Percentiles rank a stretch among this genome's conserved stretches.
Conservation (phyloP, 2,888 invertebrate genomes). For the Hydroisotoma schaefferi region DNA sequence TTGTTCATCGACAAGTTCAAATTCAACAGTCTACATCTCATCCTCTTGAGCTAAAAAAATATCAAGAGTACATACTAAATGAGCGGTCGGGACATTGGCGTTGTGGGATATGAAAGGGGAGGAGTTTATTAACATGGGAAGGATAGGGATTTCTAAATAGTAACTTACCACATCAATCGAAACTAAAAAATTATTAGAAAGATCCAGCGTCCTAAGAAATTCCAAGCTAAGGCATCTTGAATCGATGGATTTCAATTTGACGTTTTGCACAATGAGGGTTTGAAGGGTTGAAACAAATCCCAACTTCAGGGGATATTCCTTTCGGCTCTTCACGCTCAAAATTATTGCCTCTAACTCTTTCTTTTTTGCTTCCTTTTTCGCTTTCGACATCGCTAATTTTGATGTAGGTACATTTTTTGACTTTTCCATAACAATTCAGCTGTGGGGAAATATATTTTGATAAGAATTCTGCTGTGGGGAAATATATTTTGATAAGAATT, state of each 20-base stretch:
- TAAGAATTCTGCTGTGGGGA: too few relatives aligned
- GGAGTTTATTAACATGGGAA: too few relatives aligned
- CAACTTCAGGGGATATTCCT: background rate
- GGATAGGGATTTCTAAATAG: too few relatives aligned
- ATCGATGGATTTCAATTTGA: background rate
- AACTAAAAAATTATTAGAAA: constrained; percentile 19
- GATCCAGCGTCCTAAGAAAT: constrained; percentile 8
- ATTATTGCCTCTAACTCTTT: too few relatives aligned
- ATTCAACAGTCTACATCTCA: constrained; percentile 5
- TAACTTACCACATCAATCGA: constrained; percentile 10
- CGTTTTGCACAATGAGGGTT: background rate
- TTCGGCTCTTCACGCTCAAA: too few relatives aligned
- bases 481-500: too few relatives aligned
- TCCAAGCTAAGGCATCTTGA: background rate
- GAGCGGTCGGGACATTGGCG: background rate
- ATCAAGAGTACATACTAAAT: background rate
- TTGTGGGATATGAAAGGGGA: too few relatives aligned
- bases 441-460: too few relatives aligned
- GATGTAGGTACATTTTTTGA: too few relatives aligned
- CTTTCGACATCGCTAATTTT: too few relatives aligned
- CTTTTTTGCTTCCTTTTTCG: too few relatives aligned
- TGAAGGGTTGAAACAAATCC: background rate
- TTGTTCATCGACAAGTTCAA: constrained; percentile 22
- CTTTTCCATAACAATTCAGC: too few relatives aligned
- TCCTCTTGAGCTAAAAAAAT: constrained; percentile 12